Percentiles rank a stretch among this genome's conserved stretches.
Conservation (phyloP, 2,888 invertebrate species). For the Drosophila macrospina region DNA sequence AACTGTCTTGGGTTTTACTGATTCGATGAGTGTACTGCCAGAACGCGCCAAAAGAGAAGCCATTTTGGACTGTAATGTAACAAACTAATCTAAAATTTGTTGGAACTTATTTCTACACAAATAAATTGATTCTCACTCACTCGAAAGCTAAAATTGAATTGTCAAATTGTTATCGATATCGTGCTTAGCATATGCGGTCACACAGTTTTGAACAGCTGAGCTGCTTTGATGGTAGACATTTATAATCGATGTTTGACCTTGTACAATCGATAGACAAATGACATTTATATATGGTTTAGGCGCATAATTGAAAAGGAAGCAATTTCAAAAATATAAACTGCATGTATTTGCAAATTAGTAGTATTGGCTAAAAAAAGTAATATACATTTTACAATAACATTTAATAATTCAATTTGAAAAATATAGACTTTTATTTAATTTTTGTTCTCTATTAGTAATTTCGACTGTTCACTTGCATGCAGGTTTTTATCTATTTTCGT, state of each 20-base stretch:
- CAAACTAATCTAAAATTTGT: constrained; percentile 34
- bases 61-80: constrained; percentile 86
- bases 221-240: too few relatives aligned
- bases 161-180: constrained; percentile 38
- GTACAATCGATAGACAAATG: not conserved
- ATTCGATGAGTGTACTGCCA: constrained; percentile 88
- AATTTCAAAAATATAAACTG: too few relatives aligned
- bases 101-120: constrained; percentile 31
- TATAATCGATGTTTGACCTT: not conserved
- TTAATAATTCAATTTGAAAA: too few relatives aligned
- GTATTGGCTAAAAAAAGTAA: too few relatives aligned
- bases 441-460: too few relatives aligned
- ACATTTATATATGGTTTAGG: too few relatives aligned
- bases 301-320: too few relatives aligned
- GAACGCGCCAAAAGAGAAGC: constrained; percentile 92
- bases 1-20: constrained; percentile 89
- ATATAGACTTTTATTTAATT: too few relatives aligned
- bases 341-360: too few relatives aligned
- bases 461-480: too few relatives aligned
- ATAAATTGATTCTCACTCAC: constrained; percentile 32
- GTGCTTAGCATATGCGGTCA: constrained; percentile 12
- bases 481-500: too few relatives aligned
- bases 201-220: constrained; percentile 35
- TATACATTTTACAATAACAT: too few relatives aligned
- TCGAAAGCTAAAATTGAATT: constrained; percentile 39